Evolutionary conservation across 30 jellyfish, hydroid and myxozoan genomes (phyloP).

Genomic region (Aurelia aurita complex sp. Pacific): DNA sequence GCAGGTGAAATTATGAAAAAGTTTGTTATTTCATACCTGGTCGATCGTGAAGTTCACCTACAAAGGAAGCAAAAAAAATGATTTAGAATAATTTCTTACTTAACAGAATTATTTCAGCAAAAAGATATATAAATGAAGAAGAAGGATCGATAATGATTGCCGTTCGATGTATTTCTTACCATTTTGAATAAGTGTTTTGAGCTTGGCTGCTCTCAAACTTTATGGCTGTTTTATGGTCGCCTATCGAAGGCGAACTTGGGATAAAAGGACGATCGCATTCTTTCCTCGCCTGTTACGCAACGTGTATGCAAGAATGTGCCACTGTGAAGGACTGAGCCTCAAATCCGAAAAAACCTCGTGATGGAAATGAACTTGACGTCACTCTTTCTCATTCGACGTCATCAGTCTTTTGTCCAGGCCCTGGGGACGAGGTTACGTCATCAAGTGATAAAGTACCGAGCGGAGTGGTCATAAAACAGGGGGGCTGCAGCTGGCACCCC

Average conservation of each 20-base stretch:
- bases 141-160: slow-evolving; percentile 25
- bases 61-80: slow-evolving; percentile 27
- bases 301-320: slow-evolving; percentile 59
- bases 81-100: neutral
- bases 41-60: slow-evolving; percentile 98
- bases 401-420: no score
- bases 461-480: no score
- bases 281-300: slow-evolving; percentile 69
- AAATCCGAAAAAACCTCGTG: neutral
- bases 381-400: no score
- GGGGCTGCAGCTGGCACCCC: no score
- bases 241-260: slow-evolving; percentile 35
- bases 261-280: slow-evolving; percentile 14
- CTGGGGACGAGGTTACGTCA: no score
- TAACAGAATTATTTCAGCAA: neutral
- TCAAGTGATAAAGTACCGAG: no score
- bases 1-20: neutral
- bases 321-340: slow-evolving; percentile 47
- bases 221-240: slow-evolving; percentile 33
- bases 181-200: slow-evolving; percentile 52
- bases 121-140: neutral
- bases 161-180: slow-evolving; percentile 58
- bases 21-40: slow-evolving; percentile 68
- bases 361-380: no score
- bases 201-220: slow-evolving; percentile 45